Conservation (phyloP, 2,797 vertebrate species). For the Eptatretus atami region DNA sequence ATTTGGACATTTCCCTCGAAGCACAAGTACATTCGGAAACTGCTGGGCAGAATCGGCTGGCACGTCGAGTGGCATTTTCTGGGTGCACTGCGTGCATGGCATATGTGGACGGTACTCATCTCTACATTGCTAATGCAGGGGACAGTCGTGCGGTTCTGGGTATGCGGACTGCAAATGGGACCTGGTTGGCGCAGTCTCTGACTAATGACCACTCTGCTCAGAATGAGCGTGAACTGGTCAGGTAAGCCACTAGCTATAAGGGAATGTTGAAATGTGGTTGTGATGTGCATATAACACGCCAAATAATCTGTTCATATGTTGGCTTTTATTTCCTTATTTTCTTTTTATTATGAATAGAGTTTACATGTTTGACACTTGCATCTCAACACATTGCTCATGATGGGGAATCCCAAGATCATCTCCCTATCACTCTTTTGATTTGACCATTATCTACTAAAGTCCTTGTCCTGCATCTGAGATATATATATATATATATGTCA, state of each 20-base stretch:
- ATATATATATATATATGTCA: no score
- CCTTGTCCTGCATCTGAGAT: no score
- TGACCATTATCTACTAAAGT: no score
- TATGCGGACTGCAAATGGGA: conserved; percentile 12
- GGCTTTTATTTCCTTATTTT: no score
- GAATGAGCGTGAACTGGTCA: conserved; percentile 15
- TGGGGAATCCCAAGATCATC: no score
- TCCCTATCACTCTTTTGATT: no score
- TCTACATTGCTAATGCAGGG: conserved; percentile 17
- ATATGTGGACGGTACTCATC: conserved; percentile 12
- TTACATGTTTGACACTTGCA: no score
- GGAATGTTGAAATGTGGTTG: no score
- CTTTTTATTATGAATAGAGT: no score
- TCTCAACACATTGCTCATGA: no score
- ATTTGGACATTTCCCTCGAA: conserved; percentile 18
- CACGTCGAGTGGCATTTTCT: conserved; percentile 16
- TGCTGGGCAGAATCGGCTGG: conserved; percentile 10
- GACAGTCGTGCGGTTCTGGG: conserved; percentile 20
- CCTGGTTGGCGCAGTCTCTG: conserved; percentile 14
- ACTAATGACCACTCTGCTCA: conserved; percentile 19
- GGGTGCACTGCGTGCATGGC: conserved; percentile 17
- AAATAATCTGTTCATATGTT: no score
- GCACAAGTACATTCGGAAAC: conserved; percentile 16
- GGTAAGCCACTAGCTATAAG: neutral
- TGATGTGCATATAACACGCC: no score